Base-by-base conservation (phyloP, 2,797 vertebrate species). In the Hydrolagus colliei region DNA sequence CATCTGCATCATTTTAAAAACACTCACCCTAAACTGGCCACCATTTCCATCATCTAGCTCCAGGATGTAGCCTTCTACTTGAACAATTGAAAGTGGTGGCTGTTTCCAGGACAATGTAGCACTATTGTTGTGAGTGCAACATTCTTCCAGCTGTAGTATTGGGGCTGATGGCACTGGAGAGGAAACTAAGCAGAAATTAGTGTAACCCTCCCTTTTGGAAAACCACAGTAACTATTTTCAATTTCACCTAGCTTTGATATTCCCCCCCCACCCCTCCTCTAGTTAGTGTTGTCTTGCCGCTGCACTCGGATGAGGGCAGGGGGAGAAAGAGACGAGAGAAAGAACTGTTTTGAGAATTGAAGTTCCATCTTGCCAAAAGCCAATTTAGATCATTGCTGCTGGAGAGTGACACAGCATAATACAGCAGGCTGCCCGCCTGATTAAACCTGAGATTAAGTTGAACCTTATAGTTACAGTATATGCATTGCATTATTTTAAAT, bases 61-160 rank as follows among this genome's bases (percentile, higher is more conserved):
- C 88, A 99, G 93, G 90, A 99, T 98, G 91, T 99, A 99, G 0
- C 98, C 98, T 0, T 99, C 98, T n/a, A 96, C 97, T n/a, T 92
- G 89, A 88, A 98, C 96, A 1, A 95, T 94, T 52, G 98, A 99
- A 88, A 99, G 93, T 0, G 97, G 97, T 0, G 97, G 97, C 92
- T 99, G 97, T 90, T 99, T 99, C 98, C 98, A 99, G 86, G 97
- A 99, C 92, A 99, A 91, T 0, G 98, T 99, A 68, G 96, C 97
- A 0, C 98, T 98, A 94, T 97, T 99, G 93, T 97, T 99, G 90
- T 97, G 96, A 88, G 96, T 98, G 90, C 97, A 98, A 87, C 98
- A 98, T 88, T 99, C 98, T 89, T 99, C 98, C 86, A 99, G 93
- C 92, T 99, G 98, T 85, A 99, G 96, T 89, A 98, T 97, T 0